A percentile compares a stretch with the other conserved stretches of the same genome.
Evolutionary conservation across 2,797 vertebrate genomes (phyloP).

Genomic region (Epinephelus malabaricus): DNA sequence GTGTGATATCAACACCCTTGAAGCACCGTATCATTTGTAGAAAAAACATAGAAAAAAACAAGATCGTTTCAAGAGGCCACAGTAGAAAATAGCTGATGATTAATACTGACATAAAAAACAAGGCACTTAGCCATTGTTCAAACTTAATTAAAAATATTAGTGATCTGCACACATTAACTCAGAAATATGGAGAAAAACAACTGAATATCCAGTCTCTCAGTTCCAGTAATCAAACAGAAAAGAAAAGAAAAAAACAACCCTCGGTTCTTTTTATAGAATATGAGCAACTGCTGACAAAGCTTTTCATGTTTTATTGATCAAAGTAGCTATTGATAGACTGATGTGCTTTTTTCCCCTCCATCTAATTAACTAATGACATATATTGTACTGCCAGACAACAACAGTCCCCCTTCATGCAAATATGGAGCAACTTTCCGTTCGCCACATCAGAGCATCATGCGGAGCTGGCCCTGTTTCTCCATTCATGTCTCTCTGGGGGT

Average conservation of each 20-base stretch:
- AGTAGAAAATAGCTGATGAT: neutral
- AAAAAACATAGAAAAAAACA: neutral
- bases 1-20: neutral
- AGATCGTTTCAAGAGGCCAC: neutral
- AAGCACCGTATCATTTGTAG: neutral
- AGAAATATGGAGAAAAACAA: constrained; percentile 1
- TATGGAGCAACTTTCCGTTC: constrained; percentile 71
- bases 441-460: constrained; percentile 70
- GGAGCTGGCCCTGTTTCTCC: constrained; percentile 58
- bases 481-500: constrained; percentile 60
- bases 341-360: constrained; percentile 43
- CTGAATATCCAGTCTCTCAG: neutral
- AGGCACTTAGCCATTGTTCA: constrained; percentile 9
- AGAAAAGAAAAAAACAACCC: neutral
- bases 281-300: constrained; percentile 61
- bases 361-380: constrained; percentile 72
- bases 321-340: constrained; percentile 61
- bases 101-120: constrained; percentile 27
- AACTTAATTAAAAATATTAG: constrained; percentile 18
- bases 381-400: constrained; percentile 63
- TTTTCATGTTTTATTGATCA: constrained; percentile 79
- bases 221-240: constrained; percentile 25
- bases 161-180: neutral
- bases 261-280: constrained; percentile 25
- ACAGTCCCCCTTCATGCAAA: constrained; percentile 64